Base-by-base conservation (phyloP, 2,888 invertebrate species). In the Leptodirus hochenwartii region DNA sequence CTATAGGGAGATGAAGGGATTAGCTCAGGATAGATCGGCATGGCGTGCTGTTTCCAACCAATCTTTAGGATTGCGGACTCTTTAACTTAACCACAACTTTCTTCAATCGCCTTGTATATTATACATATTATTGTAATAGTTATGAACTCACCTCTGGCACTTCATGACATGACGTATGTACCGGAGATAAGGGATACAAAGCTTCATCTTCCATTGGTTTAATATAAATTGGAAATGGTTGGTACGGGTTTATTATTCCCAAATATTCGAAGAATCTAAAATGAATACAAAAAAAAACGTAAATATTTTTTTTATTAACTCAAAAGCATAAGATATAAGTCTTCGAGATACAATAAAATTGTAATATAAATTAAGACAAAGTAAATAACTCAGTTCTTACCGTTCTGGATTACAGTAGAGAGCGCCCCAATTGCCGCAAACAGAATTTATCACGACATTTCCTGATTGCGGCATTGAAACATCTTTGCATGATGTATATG, bases 401-500 rank as follows among this genome's bases (percentile, higher is more conserved):
- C 61, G 53, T 41, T 60, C 45, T 0, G 71, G 58, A 5, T 58
- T 66, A 45, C 95, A 95, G 3, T 62, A 59, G 0, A 64, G 59
- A 1, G 73, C 66, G 11, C 66, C 64, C 38, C 61, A 61, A 1
- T 29, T 28, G 0, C 79, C 82, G 48, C 91, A 90, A 45, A 80
- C 68, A n/a, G 81, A 45, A 37, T 74, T 76, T 51, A 91, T 64
- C 2, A 77, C 82, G 4, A 71, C 64, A 29, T 65, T 54, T 6
- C 85, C 82, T 3, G 73, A 70, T 35, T 74, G 69, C 0, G 88
- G 79, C 44, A 79, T 64, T 8, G 80, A 59, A 1, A 91, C 76
- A 14, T 70, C 63, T 24, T 67, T 62, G 48, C 95, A 95, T 0
- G 87, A 84, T 16, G 78, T 63, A 49, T 68, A 88, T 2, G 75